phyloP scores from a whole-genome alignment of 2,888 invertebrate species.

The Zeuzera pyrina region DNA sequence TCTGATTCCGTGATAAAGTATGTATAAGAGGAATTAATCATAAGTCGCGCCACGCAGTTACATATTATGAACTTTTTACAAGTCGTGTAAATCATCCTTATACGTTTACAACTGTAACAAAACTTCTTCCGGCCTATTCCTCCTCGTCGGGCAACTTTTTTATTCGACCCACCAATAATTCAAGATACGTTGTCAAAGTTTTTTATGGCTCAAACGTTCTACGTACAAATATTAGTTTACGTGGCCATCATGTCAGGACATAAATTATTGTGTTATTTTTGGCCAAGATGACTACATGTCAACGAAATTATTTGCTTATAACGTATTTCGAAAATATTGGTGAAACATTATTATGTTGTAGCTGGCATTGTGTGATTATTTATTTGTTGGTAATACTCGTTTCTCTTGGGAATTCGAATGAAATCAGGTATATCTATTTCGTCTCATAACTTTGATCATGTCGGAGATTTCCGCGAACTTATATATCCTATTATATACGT shows the following conservation, averaged over 20 bases:
- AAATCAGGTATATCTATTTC: too few species aligned
- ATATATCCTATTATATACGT: too few species aligned
- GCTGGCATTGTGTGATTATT: constrained; percentile 1
- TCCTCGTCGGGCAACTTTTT: constrained; percentile 40
- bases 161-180: constrained; percentile 46
- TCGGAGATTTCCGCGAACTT: too few species aligned
- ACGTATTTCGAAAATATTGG: constrained; percentile 5
- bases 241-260: constrained; percentile 21
- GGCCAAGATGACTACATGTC: constrained; percentile 25
- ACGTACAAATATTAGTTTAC: constrained; percentile 45
- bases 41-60: constrained; percentile 1
- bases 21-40: background rate
- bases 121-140: constrained; percentile 43
- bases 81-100: constrained; percentile 57
- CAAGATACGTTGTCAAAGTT: constrained; percentile 51
- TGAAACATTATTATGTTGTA: constrained; percentile 1
- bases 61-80: constrained; percentile 37
- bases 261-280: constrained; percentile 50
- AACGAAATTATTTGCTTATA: constrained; percentile 20
- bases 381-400: too few species aligned
- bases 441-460: too few species aligned
- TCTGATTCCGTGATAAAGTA: too few species aligned
- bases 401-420: too few species aligned
- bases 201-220: constrained; percentile 44
- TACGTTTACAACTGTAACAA: constrained; percentile 53